These are phyloP conservation scores for Notothenia rossii DNA, from an alignment of 2,113 vertebrate species.

Conservation along the genomic window DNA sequence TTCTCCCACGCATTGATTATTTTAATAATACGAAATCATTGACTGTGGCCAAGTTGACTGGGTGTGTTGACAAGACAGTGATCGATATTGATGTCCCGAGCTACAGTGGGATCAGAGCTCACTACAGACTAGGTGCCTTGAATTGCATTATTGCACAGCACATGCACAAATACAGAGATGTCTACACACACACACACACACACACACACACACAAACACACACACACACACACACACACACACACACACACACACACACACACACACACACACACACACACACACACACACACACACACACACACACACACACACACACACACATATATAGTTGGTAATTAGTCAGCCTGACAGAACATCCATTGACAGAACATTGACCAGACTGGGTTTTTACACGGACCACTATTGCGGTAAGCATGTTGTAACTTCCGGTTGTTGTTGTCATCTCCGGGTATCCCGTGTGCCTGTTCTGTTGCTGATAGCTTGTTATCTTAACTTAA, in stretches of 20 bases:
- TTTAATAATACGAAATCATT: constrained; percentile 70
- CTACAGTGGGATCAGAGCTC: constrained; percentile 38
- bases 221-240: constrained; percentile 15
- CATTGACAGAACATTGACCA: too few species aligned
- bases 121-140: constrained; percentile 40
- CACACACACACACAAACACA: constrained; percentile 12
- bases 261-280: constrained; percentile 14
- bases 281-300: too few species aligned
- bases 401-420: too few species aligned
- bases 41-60: constrained; percentile 55
- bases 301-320: constrained; percentile 17
- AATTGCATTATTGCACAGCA: constrained; percentile 44
- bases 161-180: constrained; percentile 10
- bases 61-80: constrained; percentile 55
- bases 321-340: constrained; percentile 68
- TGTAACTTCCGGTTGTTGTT: too few species aligned
- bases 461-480: too few species aligned
- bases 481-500: too few species aligned
- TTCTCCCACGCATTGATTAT: constrained; percentile 45
- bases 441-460: too few species aligned
- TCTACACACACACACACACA: constrained; percentile 22
- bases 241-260: constrained; percentile 17
- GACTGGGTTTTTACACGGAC: too few species aligned
- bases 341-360: constrained; percentile 77
- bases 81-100: constrained; percentile 64